Evolutionary conservation across 2,888 invertebrate species (phyloP).

Genomic region (Blastobasis lacticolella): DNA sequence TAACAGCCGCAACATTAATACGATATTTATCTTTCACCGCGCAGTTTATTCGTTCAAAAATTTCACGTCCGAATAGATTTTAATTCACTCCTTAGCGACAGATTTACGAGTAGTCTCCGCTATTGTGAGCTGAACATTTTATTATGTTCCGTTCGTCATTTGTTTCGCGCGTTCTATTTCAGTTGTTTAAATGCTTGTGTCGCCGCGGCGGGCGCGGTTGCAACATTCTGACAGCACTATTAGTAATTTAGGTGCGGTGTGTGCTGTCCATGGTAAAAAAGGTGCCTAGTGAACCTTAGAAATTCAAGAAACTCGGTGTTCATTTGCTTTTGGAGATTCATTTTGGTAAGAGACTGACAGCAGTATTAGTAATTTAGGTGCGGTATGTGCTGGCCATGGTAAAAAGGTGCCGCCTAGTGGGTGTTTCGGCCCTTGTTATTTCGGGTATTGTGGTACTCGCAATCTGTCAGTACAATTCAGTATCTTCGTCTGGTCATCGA

Average conservation of each 20-base stretch:
- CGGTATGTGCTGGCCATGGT: too few species aligned
- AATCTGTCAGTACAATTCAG: too few species aligned
- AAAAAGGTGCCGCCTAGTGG: too few species aligned
- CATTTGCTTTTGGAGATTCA: too few species aligned
- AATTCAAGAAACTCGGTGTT: too few species aligned
- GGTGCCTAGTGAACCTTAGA: too few species aligned
- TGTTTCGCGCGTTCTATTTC: conserved; percentile 26
- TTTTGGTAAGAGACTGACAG: too few species aligned
- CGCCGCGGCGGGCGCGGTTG: neutral
- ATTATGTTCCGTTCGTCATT: conserved; percentile 40
- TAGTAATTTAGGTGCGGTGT: conserved; percentile 1
- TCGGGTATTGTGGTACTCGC: too few species aligned
- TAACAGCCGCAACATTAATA: conserved; percentile 34
- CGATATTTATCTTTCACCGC: conserved; percentile 42
- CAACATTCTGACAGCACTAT: conserved; percentile 2
- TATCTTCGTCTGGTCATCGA: too few species aligned
- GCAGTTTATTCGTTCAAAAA: conserved; percentile 35
- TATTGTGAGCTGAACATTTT: conserved; percentile 53
- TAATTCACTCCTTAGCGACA: conserved; percentile 42
- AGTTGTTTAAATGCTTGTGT: neutral
- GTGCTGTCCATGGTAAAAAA: too few species aligned
- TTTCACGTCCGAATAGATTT: conserved; percentile 40
- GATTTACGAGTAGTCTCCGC: conserved; percentile 44
- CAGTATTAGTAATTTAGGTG: too few species aligned
- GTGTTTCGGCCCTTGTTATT: too few species aligned